Percentiles rank a stretch among this genome's conserved stretches.
Conservation (phyloP, 2,888 invertebrate species). For the Colostygia pectinataria region DNA sequence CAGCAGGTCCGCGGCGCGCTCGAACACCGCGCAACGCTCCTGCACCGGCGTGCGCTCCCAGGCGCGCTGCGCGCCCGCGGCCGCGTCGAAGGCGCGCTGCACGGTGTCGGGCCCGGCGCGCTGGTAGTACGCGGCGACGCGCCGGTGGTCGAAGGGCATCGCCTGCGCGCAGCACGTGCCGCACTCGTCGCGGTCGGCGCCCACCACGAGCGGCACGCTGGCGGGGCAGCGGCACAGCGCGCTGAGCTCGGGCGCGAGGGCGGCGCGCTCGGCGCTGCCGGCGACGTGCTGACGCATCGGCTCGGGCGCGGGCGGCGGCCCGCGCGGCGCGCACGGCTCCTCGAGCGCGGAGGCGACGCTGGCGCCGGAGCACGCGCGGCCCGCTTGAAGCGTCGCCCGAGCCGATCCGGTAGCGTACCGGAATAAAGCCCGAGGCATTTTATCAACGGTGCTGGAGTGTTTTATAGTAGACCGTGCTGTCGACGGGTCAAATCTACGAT, state of each 20-base stretch:
- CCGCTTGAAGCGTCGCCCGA: background rate
- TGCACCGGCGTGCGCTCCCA: slow-evolving; percentile 95
- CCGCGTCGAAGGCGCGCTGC: slow-evolving; percentile 91
- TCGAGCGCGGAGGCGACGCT: slow-evolving; percentile 22
- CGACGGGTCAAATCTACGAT: no score
- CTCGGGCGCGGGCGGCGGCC: slow-evolving; percentile 84
- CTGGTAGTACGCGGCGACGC: slow-evolving; percentile 94
- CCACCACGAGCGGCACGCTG: slow-evolving; percentile 97
- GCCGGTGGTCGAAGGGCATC: slow-evolving; percentile 95
- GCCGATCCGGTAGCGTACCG: background rate
- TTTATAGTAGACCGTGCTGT: no score
- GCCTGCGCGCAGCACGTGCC: slow-evolving; percentile 89
- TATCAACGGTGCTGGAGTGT: no score
- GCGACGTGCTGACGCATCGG: slow-evolving; percentile 90
- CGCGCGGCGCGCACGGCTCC: slow-evolving; percentile 28
- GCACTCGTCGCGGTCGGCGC: slow-evolving; percentile 92
- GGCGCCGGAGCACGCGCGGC: background rate
- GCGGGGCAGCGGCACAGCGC: slow-evolving; percentile 84
- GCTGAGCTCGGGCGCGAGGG: slow-evolving; percentile 87
- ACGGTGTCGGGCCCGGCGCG: slow-evolving; percentile 93
- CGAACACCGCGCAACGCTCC: slow-evolving; percentile 92
- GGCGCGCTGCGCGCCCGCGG: slow-evolving; percentile 89
- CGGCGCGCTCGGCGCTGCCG: slow-evolving; percentile 90
- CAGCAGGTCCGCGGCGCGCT: slow-evolving; percentile 95
- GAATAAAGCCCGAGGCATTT: background rate